These are phyloP conservation scores for Amblyopsis rosae DNA, from an alignment of 2,113 vertebrate species.

Conservation along the genomic window DNA sequence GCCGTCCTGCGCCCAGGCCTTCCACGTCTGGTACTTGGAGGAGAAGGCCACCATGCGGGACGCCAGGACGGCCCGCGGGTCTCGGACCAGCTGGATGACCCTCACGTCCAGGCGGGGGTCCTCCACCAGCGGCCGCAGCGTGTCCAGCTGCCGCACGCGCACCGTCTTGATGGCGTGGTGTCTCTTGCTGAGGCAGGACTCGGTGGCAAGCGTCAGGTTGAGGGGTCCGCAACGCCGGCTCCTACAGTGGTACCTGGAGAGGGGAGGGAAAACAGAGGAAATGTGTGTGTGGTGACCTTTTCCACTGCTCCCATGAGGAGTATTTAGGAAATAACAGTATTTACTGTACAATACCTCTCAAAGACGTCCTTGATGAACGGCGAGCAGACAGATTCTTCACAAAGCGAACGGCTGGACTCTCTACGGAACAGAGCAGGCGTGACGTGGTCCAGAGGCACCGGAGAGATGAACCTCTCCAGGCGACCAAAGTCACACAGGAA, in stretches of 20 bases:
- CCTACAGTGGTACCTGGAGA: constrained; percentile 83
- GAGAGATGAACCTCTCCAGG: constrained; percentile 89
- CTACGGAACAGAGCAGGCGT: constrained; percentile 88
- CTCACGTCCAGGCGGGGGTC: constrained; percentile 87
- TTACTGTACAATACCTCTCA: constrained; percentile 73
- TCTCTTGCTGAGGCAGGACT: constrained; percentile 85
- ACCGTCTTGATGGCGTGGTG: constrained; percentile 90
- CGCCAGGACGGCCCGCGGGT: constrained; percentile 90
- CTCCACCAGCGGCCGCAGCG: constrained; percentile 85
- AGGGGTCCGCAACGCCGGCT: constrained; percentile 88
- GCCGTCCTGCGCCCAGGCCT: constrained; percentile 85
- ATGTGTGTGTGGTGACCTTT: neutral
- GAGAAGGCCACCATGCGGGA: constrained; percentile 95
- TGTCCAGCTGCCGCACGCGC: constrained; percentile 87
- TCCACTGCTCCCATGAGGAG: no score
- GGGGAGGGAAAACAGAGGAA: neutral
- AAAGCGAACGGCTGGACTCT: constrained; percentile 88
- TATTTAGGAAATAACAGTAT: no score
- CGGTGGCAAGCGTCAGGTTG: constrained; percentile 87
- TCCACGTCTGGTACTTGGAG: constrained; percentile 88
- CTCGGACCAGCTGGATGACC: constrained; percentile 93
- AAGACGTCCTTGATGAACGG: constrained; percentile 84
- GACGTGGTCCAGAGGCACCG: constrained; percentile 81
- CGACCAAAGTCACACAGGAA: constrained; percentile 88
- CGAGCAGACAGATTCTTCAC: constrained; percentile 87